These are phyloP conservation scores for Agraylea sexmaculata DNA, from an alignment of 1,140 invertebrate genomes.

Conservation along the genomic window DNA sequence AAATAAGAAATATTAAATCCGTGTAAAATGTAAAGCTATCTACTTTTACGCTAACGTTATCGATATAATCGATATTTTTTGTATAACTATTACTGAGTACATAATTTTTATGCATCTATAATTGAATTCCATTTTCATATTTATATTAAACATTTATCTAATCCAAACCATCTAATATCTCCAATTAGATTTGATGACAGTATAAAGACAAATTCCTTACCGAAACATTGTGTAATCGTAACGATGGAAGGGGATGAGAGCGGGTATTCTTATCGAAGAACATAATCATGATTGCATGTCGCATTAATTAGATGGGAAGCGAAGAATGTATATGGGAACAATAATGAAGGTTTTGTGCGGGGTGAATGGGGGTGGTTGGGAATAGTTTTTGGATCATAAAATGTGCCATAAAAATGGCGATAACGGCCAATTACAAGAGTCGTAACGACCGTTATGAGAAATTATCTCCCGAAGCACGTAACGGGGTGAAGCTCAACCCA, in stretches of 20 bases:
- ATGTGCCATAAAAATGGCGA: constrained; percentile 22
- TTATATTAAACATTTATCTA: neutral
- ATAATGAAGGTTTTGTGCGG: constrained; percentile 7
- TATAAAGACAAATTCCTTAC: constrained; percentile 1
- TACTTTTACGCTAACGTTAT: too few species aligned
- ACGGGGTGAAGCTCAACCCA: constrained; percentile 8
- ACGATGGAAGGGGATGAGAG: neutral
- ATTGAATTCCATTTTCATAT: neutral
- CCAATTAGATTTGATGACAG: neutral
- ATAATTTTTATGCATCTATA: too few species aligned
- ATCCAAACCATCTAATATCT: neutral
- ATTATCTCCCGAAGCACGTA: constrained; percentile 18
- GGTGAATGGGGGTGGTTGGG: constrained; percentile 1
- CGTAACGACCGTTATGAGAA: constrained; percentile 21
- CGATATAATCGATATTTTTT: too few species aligned
- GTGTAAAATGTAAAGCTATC: too few species aligned
- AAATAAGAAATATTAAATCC: too few species aligned
- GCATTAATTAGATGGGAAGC: constrained; percentile 8
- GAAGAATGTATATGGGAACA: constrained; percentile 20
- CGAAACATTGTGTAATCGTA: too few species aligned
- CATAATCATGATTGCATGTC: constrained; percentile 15
- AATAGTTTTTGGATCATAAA: constrained; percentile 24
- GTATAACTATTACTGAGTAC: too few species aligned
- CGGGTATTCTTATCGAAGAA: constrained; percentile 11
- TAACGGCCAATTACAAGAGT: constrained; percentile 21